Percentiles rank a stretch among this genome's conserved stretches.
These are phyloP conservation scores for Muscina levida DNA, from an alignment of 2,888 invertebrate species.

Conservation along the genomic window DNA sequence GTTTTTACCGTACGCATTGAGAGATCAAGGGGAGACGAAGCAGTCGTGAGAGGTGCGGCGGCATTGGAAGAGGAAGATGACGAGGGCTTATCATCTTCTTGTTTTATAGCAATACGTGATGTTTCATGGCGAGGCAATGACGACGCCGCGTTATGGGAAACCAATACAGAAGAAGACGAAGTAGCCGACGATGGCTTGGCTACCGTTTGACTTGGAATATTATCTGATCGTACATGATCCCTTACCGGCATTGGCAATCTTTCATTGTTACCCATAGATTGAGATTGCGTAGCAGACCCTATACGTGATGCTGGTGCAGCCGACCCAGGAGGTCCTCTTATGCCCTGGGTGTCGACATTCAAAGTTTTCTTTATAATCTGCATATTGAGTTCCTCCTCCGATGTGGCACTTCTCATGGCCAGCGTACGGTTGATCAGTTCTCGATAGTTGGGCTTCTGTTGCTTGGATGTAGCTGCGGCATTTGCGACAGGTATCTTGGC, in stretches of 20 bases:
- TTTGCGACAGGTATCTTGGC: constrained; percentile 19
- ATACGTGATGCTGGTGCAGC: constrained; percentile 38
- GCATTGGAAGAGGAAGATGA: constrained; percentile 40
- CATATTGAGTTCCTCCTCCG: constrained; percentile 77
- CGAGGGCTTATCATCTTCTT: constrained; percentile 52
- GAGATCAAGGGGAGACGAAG: constrained; percentile 88
- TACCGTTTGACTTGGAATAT: background rate
- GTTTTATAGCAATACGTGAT: constrained; percentile 50
- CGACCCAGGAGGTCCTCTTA: constrained; percentile 39
- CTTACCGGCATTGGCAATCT: constrained; percentile 13
- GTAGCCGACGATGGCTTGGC: background rate
- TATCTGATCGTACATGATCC: background rate
- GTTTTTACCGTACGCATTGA: constrained; percentile 94
- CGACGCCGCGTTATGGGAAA: constrained; percentile 20
- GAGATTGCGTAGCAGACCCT: constrained; percentile 9
- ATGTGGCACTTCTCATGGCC: constrained; percentile 75
- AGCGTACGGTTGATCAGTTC: constrained; percentile 76
- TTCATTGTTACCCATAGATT: constrained; percentile 7
- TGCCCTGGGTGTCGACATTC: constrained; percentile 71
- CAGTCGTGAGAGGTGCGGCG: constrained; percentile 45
- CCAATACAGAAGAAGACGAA: constrained; percentile 25
- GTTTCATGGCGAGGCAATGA: constrained; percentile 46
- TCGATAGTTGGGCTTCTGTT: constrained; percentile 76
- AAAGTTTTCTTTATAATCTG: constrained; percentile 79
- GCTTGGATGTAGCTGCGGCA: constrained; percentile 32